These are phyloP conservation scores for Sceliomorpha sp. DNA, from an alignment of 2,888 invertebrate genomes.

Conservation along the genomic window DNA sequence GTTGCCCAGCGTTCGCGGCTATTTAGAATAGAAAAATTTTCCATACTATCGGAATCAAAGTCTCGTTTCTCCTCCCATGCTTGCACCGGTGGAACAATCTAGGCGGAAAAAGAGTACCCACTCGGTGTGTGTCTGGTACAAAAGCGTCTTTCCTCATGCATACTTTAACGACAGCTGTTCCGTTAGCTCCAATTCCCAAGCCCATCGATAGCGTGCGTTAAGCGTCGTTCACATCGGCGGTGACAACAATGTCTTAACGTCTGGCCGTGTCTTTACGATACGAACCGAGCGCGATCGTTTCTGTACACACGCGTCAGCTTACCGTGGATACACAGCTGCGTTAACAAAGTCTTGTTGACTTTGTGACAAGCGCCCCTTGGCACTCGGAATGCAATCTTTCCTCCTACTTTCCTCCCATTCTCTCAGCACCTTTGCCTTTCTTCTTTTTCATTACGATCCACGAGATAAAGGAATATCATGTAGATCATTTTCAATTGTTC, in stretches of 20 bases:
- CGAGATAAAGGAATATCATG: too few relatives aligned
- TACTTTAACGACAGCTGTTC: conserved; percentile 76
- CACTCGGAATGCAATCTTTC: background rate
- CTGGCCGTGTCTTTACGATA: conserved; percentile 6
- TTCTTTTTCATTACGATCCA: too few relatives aligned
- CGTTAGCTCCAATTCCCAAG: conserved; percentile 76
- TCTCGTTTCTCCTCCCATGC: background rate
- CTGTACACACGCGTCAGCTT: conserved; percentile 10
- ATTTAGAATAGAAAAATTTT: conserved; percentile 5
- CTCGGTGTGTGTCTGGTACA: conserved; percentile 66
- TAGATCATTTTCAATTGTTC: too few relatives aligned
- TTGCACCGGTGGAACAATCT: conserved; percentile 55
- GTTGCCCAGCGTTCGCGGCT: conserved; percentile 1
- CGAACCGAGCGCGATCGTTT: background rate
- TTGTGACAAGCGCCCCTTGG: background rate
- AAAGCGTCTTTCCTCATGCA: conserved; percentile 75
- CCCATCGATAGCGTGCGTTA: conserved; percentile 67
- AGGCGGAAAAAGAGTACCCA: conserved; percentile 54
- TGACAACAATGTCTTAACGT: conserved; percentile 12
- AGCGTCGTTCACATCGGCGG: conserved; percentile 10
- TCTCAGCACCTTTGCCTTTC: background rate
- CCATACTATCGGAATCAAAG: conserved; percentile 26
- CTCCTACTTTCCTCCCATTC: too few relatives aligned
- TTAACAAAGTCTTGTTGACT: conserved; percentile 12
- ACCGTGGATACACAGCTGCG: background rate